Percentiles rank a stretch among this genome's conserved stretches.
Conservation (phyloP, 2,888 invertebrate genomes). For the Rotaria magnacalcarata region DNA sequence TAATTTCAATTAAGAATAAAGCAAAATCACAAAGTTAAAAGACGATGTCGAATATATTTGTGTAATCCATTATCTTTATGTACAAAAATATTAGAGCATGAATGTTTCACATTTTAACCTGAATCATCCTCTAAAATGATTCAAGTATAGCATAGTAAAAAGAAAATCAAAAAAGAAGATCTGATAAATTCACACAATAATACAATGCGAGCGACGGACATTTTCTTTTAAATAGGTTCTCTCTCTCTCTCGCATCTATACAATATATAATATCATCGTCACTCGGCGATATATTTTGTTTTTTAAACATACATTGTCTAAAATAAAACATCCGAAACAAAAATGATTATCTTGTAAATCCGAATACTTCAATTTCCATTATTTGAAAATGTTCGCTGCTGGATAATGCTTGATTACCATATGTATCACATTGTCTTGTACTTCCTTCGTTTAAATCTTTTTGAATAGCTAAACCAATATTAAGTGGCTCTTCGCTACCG, state of each 20-base stretch:
- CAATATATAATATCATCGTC: background rate
- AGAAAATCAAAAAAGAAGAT: background rate
- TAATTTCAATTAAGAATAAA: no score
- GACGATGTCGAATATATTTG: background rate
- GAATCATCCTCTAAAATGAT: background rate
- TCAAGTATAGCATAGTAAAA: background rate
- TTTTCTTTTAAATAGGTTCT: background rate
- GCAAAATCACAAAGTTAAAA: background rate
- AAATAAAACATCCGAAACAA: slow-evolving; percentile 19
- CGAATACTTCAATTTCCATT: slow-evolving; percentile 22
- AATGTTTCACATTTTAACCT: background rate
- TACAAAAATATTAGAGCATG: background rate
- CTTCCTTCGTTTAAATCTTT: background rate
- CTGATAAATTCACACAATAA: background rate
- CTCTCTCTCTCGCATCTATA: background rate
- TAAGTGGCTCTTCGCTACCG: background rate
- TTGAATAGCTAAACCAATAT: background rate
- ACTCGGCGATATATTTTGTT: background rate
- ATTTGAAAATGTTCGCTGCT: slow-evolving; percentile 12
- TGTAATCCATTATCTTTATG: background rate
- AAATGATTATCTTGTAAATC: background rate
- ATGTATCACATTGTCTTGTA: slow-evolving; percentile 32
- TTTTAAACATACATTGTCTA: background rate
- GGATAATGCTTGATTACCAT: slow-evolving; percentile 4
- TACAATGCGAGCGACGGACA: background rate